Conservation (phyloP, 2,797 vertebrate species). For the Xyrichtys novacula region DNA sequence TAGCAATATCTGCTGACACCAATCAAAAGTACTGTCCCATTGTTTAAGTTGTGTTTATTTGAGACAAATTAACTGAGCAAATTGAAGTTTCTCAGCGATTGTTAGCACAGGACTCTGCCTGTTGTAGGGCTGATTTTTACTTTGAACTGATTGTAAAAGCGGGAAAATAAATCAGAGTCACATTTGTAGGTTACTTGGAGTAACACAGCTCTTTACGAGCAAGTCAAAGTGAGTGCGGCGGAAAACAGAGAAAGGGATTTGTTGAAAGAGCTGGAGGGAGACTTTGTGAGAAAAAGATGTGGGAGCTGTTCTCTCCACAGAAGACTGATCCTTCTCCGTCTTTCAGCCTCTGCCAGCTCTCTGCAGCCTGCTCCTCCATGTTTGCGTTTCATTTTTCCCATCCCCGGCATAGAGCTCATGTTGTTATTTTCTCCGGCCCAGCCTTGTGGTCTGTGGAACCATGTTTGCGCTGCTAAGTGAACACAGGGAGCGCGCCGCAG, state of each 20-base stretch:
- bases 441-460: constrained; percentile 65
- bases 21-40: neutral
- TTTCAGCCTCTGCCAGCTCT: constrained; percentile 56
- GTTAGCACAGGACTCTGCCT: too few species aligned
- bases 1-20: neutral
- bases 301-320: constrained; percentile 40
- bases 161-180: too few species aligned
- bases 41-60: neutral
- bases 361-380: constrained; percentile 57
- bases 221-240: neutral
- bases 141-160: too few species aligned
- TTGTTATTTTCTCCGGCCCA: constrained; percentile 75
- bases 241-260: neutral
- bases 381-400: constrained; percentile 74
- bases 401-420: constrained; percentile 51
- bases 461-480: constrained; percentile 52
- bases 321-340: constrained; percentile 52
- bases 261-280: constrained; percentile 39
- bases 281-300: constrained; percentile 32
- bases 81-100: neutral
- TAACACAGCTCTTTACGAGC: neutral
- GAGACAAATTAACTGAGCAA: too few species aligned
- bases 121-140: too few species aligned
- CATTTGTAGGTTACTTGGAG: neutral
- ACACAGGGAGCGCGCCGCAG: constrained; percentile 15